phyloP scores from a whole-genome alignment of 2,797 vertebrate genomes.

The Kryptopterus vitreolus region DNA sequence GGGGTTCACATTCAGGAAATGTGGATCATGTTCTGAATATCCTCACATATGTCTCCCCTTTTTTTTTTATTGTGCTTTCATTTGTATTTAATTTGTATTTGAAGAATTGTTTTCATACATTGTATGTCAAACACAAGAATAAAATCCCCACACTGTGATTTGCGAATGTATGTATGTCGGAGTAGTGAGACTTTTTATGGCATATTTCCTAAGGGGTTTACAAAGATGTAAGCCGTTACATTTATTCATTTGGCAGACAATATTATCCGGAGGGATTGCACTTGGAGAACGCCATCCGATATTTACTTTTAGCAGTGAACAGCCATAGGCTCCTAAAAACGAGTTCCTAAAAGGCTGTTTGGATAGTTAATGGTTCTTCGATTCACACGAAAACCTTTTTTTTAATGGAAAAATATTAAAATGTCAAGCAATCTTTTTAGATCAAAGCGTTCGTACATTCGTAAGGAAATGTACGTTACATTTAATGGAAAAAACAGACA shows the following conservation, averaged over 20 bases:
- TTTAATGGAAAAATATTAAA: not conserved
- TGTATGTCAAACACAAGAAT: not conserved
- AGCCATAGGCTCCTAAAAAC: no score
- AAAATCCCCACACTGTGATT: not conserved
- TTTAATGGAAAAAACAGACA: no score
- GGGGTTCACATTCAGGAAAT: slow-evolving; percentile 5
- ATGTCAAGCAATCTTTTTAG: not conserved
- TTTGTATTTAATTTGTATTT: not conserved
- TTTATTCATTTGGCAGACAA: not conserved
- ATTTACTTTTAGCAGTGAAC: not conserved
- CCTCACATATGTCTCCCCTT: not conserved
- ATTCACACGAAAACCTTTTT: not conserved
- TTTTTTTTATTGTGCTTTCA: not conserved
- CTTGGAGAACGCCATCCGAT: not conserved
- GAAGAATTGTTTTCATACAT: not conserved
- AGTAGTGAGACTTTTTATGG: not conserved
- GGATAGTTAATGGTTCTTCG: not conserved
- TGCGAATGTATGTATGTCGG: not conserved
- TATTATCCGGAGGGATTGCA: not conserved
- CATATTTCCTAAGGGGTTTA: not conserved
- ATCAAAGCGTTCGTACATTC: not conserved
- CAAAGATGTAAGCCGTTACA: not conserved
- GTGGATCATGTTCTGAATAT: not conserved
- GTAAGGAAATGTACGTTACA: not conserved
- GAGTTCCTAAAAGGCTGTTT: not conserved